These are phyloP conservation scores for Brassicogethes aeneus DNA, from an alignment of 2,888 invertebrate species.

Conservation along the genomic window DNA sequence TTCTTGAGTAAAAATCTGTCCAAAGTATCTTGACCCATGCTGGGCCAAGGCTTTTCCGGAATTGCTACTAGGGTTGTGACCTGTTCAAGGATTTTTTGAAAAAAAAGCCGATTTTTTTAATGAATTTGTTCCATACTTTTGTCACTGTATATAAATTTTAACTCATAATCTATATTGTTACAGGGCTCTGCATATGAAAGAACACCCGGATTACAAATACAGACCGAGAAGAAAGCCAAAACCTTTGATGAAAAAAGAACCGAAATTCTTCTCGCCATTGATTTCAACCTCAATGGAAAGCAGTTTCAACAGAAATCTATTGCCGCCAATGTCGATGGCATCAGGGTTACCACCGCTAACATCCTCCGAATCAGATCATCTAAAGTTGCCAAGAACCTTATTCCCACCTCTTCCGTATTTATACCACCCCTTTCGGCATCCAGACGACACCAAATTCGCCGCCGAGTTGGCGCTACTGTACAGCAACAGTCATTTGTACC, in stretches of 20 bases:
- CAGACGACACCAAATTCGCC: constrained; percentile 52
- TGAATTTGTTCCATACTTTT: neutral
- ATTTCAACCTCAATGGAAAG: constrained; percentile 47
- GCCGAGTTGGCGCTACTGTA: constrained; percentile 62
- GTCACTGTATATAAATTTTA: too few species aligned
- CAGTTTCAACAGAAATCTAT: constrained; percentile 43
- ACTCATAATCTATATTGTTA: constrained; percentile 27
- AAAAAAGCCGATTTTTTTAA: too few species aligned
- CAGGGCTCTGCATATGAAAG: constrained; percentile 89
- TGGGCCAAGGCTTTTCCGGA: too few species aligned
- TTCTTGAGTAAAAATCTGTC: too few species aligned
- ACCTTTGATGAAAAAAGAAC: constrained; percentile 71
- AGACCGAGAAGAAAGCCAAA: constrained; percentile 81
- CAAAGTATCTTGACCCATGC: too few species aligned
- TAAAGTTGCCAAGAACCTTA: constrained; percentile 57
- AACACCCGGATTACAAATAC: constrained; percentile 89
- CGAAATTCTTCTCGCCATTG: constrained; percentile 59
- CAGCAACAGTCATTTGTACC: constrained; percentile 46
- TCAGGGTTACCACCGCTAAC: constrained; percentile 45
- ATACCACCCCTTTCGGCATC: constrained; percentile 52
- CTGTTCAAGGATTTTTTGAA: too few species aligned
- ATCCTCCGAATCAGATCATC: constrained; percentile 43
- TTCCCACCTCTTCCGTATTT: constrained; percentile 67
- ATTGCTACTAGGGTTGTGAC: too few species aligned
- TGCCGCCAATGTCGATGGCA: constrained; percentile 42